phyloP scores from a whole-genome alignment of 2,797 vertebrate genomes.

The Jordanella pulchra region DNA sequence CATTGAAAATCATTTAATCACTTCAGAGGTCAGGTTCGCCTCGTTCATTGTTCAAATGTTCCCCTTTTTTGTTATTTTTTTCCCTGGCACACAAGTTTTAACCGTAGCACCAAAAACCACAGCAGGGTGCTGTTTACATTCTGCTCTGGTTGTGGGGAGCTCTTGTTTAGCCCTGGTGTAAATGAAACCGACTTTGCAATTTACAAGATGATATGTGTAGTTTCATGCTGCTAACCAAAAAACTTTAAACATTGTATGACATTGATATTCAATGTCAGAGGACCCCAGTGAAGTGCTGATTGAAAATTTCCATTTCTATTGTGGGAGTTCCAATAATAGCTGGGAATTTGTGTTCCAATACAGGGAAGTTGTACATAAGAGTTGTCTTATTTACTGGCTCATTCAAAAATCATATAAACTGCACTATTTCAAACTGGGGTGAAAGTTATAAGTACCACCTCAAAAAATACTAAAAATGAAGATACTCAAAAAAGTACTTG shows the following conservation, averaged over 20 bases:
- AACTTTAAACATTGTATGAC: conserved; percentile 46
- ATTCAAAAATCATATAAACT: not conserved
- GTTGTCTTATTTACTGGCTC: not conserved
- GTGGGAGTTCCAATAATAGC: not conserved
- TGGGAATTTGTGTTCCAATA: not conserved
- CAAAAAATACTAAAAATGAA: not conserved
- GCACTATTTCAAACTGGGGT: not conserved
- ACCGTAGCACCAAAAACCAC: conserved; percentile 52
- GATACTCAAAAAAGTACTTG: no score
- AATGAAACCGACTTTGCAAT: conserved; percentile 58
- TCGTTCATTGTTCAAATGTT: not conserved
- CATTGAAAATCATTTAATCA: not conserved
- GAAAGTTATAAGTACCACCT: not conserved
- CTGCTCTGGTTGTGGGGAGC: conserved; percentile 40
- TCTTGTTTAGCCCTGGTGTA: conserved; percentile 58
- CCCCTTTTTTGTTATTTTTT: not conserved
- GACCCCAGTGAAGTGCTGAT: conserved; percentile 35
- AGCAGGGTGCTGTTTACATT: conserved; percentile 59
- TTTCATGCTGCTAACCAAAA: conserved; percentile 43
- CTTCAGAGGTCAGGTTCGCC: conserved; percentile 23
- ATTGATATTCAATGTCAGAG: conserved; percentile 25
- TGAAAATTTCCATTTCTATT: conserved; percentile 33
- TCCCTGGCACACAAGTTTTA: conserved; percentile 10
- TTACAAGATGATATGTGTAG: conserved; percentile 36
- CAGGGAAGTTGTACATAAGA: not conserved